A percentile compares a stretch with the other conserved stretches of the same genome.
phyloP scores from a whole-genome alignment of 2,797 vertebrate genomes.

The Xiphorhynchus erythropygius region DNA sequence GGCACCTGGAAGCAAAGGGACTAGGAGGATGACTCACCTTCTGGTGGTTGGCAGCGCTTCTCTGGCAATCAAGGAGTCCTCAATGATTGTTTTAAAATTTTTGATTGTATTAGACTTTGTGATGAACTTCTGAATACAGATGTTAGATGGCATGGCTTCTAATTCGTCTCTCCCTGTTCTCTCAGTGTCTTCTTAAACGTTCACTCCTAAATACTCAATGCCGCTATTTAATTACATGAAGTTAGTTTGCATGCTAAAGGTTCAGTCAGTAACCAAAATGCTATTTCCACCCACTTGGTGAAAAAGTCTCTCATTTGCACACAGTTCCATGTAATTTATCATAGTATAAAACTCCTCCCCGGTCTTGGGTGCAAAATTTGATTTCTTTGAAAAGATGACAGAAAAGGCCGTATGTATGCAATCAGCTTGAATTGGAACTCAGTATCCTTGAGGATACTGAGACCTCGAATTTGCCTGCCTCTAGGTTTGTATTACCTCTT shows the following conservation, averaged over 20 bases:
- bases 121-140: background rate
- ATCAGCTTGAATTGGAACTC: background rate
- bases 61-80: background rate
- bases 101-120: background rate
- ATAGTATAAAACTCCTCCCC: background rate
- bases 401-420: background rate
- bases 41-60: background rate
- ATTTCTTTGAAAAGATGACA: background rate
- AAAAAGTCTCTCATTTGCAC: background rate
- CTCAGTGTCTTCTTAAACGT: background rate
- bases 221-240: background rate
- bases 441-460: background rate
- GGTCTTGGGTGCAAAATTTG: background rate
- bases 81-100: background rate
- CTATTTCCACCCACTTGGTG: background rate
- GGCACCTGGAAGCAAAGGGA: background rate
- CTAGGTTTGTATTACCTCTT: background rate
- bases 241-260: background rate
- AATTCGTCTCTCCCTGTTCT: background rate
- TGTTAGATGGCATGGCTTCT: background rate
- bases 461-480: background rate
- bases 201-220: background rate
- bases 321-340: background rate
- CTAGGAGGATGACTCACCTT: background rate
- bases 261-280: background rate